Evolutionary conservation across 2,113 vertebrate genomes (phyloP), one percentile per base, ranked within the genome.

Genomic region (Sander lucioperca): DNA sequence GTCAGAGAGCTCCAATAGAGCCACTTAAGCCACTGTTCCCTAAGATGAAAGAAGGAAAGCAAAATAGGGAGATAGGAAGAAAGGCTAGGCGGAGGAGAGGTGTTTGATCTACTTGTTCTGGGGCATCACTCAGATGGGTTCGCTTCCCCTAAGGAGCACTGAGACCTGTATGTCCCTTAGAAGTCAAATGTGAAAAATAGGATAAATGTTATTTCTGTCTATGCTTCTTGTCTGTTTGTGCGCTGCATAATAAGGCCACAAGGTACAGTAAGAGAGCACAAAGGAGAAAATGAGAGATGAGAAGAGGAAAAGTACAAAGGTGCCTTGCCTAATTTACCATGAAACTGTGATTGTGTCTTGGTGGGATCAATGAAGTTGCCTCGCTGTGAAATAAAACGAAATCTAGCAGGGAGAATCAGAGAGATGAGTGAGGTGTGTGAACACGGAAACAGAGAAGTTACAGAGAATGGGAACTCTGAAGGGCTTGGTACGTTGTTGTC

Each of bases 21-120:
- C 90, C 92, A 93, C 92, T 91, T 93, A 93, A 94, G 89, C 91
- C 89, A 92, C 86, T 89, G 78, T 83, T 90, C 84, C 86, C 71
- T 54, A 43, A 92, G 88, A 93, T 93, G 79, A 94, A 94, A 94
- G 92, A 82, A 86, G 64, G 78, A 47, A 86, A 88, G 87, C 84
- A 88, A 92, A 94, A 92, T 77, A 87, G 86, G 85, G 86, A 83
- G 80, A 83, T 53, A 69, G 88, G 69, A 68, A 80, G 82, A 82
- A 87, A 90, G 83, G 54, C 69, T 54, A 68, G 39, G 43, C 50
- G 54, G 48, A 45, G 65, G 89, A 89, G 88, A 88, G 84, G 79
- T 81, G 56, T 94, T 94, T 93, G 88, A 93, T 92, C 89, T 82
- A 85, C 82, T 66, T 76, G 88, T 92, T 88, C 77, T 89, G 88